These are phyloP conservation scores for Anguilla anguilla DNA, from an alignment of 2,797 vertebrate species.

Conservation along the genomic window DNA sequence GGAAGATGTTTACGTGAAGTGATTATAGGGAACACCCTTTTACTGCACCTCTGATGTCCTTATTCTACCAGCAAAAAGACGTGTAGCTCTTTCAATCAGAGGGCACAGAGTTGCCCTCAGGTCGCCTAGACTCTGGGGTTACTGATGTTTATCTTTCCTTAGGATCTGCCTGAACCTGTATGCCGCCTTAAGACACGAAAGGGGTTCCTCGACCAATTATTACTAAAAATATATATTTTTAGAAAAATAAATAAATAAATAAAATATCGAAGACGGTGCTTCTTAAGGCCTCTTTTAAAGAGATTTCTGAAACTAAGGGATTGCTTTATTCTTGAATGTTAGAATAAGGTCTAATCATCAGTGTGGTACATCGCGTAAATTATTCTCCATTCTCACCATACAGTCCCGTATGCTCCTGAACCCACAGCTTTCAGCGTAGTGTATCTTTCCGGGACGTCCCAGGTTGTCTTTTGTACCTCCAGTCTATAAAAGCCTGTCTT, in stretches of 20 bases:
- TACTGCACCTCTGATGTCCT: neutral
- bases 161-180: constrained; percentile 66
- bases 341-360: neutral
- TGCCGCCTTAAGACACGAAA: constrained; percentile 56
- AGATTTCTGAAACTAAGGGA: no score
- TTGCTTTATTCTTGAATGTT: neutral
- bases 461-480: constrained; percentile 79
- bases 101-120: neutral
- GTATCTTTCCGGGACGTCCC: constrained; percentile 75
- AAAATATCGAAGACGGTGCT: no score
- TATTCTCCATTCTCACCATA: constrained; percentile 50
- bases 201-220: constrained; percentile 42
- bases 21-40: neutral
- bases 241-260: no score
- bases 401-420: constrained; percentile 80
- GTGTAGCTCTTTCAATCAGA: neutral
- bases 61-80: neutral
- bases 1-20: neutral
- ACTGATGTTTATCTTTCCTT: constrained; percentile 62
- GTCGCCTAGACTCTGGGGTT: neutral
- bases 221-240: constrained; percentile 28
- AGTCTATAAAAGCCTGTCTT: constrained; percentile 67
- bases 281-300: no score
- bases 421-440: constrained; percentile 68
- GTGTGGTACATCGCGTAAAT: neutral